phyloP scores from a whole-genome alignment of 2,113 vertebrate genomes.

The Menura novaehollandiae region DNA sequence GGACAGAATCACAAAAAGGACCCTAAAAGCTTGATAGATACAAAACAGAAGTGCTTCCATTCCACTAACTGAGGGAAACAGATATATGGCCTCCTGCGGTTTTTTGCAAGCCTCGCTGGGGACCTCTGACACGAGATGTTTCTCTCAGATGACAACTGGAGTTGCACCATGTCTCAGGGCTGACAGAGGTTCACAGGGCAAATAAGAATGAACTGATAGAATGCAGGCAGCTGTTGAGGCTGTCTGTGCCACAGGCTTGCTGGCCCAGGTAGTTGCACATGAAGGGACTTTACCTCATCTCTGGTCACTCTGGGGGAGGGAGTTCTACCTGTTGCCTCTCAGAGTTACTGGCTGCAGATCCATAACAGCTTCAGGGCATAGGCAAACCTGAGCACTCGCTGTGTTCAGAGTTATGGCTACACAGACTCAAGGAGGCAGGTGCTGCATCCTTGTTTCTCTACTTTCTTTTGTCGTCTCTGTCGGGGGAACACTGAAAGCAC shows the following conservation, averaged over 20 bases:
- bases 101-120: not conserved
- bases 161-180: fast-evolving
- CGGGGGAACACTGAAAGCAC: not conserved
- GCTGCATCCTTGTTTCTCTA: not conserved
- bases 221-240: not conserved
- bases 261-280: no score
- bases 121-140: not conserved
- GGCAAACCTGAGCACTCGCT: not conserved
- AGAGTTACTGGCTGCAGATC: not conserved
- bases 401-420: not conserved
- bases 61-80: not conserved
- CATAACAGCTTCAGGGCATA: fast-evolving
- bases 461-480: not conserved
- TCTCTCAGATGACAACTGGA: not conserved
- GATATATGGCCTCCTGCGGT: not conserved
- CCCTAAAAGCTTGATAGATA: not conserved
- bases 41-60: not conserved
- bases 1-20: not conserved
- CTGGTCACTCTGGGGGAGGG: fast-evolving
- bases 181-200: not conserved
- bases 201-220: not conserved
- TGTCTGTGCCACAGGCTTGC: not conserved
- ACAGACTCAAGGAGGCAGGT: not conserved
- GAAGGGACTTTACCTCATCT: not conserved
- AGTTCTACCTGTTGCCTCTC: not conserved